Percentiles rank a stretch among this genome's conserved stretches.
phyloP scores from a whole-genome alignment of 2,113 vertebrate species.

The Probosciger aterrimus region DNA sequence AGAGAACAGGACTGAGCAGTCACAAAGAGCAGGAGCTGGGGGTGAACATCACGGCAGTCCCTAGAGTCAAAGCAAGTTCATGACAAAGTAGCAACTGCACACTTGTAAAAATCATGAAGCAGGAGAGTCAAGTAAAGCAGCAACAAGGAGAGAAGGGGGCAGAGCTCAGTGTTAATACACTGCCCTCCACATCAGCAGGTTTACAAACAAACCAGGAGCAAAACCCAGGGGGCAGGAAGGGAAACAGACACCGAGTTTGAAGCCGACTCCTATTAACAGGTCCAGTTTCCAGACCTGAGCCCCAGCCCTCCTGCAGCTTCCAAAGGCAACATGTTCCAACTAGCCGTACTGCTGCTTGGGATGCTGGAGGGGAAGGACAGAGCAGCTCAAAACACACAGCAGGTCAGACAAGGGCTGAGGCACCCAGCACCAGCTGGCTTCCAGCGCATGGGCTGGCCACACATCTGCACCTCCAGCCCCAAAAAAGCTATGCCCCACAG shows the following conservation, averaged over 20 bases:
- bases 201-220: not conserved
- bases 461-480: not conserved
- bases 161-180: not conserved
- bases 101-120: not conserved
- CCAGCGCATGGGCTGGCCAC: not conserved
- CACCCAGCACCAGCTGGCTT: not conserved
- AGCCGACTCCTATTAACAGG: not conserved
- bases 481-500: not conserved
- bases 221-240: not conserved
- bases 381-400: not conserved
- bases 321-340: fast-evolving
- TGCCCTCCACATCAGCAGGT: not conserved
- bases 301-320: not conserved
- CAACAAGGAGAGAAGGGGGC: not conserved
- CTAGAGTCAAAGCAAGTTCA: not conserved
- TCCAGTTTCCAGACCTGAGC: not conserved
- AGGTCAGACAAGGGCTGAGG: not conserved
- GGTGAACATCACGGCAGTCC: fast-evolving
- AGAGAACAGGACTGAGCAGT: fast-evolving
- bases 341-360: not conserved
- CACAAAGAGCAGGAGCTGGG: not conserved
- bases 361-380: fast-evolving
- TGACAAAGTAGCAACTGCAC: not conserved
- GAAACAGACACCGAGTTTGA: not conserved
- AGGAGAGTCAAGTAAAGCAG: not conserved